A percentile compares a stretch with the other conserved stretches of the same genome.
Conservation (phyloP, 1,140 invertebrate genomes). For the Zaprionus camerounensis region DNA sequence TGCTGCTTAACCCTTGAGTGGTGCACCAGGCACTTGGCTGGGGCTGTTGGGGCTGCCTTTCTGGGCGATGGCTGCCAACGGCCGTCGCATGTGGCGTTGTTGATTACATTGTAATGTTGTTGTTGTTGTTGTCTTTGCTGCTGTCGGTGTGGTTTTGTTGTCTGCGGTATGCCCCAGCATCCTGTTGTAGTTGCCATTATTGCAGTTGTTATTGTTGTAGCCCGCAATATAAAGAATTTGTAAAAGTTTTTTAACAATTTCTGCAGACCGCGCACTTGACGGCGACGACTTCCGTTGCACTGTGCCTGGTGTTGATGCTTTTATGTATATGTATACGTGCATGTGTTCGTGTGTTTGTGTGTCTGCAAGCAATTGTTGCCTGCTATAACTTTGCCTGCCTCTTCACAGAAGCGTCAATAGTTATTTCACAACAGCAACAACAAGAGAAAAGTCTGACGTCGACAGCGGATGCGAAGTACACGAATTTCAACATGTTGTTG, state of each 20-base stretch:
- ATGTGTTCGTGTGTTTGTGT: slow-evolving; percentile 4
- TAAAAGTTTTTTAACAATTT: slow-evolving; percentile 76
- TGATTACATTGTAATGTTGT: slow-evolving; percentile 73
- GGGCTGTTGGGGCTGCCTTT: slow-evolving; percentile 13
- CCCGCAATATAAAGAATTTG: slow-evolving; percentile 70
- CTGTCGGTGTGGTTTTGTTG: slow-evolving; percentile 62
- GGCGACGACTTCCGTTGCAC: slow-evolving; percentile 75
- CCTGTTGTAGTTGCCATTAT: slow-evolving; percentile 68
- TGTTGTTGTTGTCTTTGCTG: slow-evolving; percentile 52
- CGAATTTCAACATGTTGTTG: slow-evolving; percentile 58
- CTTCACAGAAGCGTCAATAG: slow-evolving; percentile 74
- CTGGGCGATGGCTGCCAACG: slow-evolving; percentile 44
- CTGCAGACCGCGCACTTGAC: slow-evolving; percentile 71
- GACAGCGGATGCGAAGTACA: slow-evolving; percentile 67
- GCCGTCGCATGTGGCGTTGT: slow-evolving; percentile 70
- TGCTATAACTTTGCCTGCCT: slow-evolving; percentile 61
- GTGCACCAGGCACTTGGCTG: slow-evolving; percentile 57
- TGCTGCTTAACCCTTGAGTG: slow-evolving; percentile 68
- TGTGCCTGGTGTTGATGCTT: slow-evolving; percentile 77
- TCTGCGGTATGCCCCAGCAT: slow-evolving; percentile 62
- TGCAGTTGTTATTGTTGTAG: slow-evolving; percentile 74
- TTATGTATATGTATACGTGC: slow-evolving; percentile 58
- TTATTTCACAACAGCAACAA: slow-evolving; percentile 61
- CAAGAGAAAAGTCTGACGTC: slow-evolving; percentile 32
- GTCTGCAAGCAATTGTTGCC: slow-evolving; percentile 25